Conservation (phyloP, 2,888 invertebrate genomes). For the Acrobeloides nanus region DNA sequence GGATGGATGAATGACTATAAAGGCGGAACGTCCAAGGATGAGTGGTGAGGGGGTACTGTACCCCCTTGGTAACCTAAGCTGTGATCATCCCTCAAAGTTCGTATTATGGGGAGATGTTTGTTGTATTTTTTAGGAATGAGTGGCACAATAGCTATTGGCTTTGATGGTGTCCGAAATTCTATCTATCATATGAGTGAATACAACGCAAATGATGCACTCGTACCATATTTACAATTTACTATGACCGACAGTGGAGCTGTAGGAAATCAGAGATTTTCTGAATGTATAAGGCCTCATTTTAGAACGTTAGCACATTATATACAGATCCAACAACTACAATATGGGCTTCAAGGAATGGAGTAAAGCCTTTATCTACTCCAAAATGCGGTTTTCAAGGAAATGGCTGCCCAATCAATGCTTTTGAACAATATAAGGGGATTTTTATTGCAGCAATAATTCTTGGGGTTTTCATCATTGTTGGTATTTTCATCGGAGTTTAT, state of each 20-base stretch:
- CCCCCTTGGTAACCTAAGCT: too few relatives aligned
- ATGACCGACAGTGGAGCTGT: not conserved
- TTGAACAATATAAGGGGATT: constrained; percentile 13
- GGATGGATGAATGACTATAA: too few relatives aligned
- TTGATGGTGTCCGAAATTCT: constrained; percentile 17
- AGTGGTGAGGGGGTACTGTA: too few relatives aligned
- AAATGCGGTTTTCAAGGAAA: constrained; percentile 26
- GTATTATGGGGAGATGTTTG: too few relatives aligned
- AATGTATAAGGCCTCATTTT: too few relatives aligned
- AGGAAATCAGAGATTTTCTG: too few relatives aligned
- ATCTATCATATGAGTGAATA: constrained; percentile 3
- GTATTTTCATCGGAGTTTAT: constrained; percentile 9
- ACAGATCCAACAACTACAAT: constrained; percentile 13
- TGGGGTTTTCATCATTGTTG: constrained; percentile 8
- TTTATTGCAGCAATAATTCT: constrained; percentile 20
- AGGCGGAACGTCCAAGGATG: too few relatives aligned
- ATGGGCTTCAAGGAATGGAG: constrained; percentile 19
- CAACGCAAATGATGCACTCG: not conserved
- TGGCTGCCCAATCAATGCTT: constrained; percentile 24
- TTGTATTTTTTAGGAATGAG: constrained; percentile 2
- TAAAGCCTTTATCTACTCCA: constrained; percentile 19
- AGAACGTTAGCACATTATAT: too few relatives aligned
- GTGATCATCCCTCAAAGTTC: too few relatives aligned
- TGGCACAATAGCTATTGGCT: constrained; percentile 14
- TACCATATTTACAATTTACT: not conserved